These are phyloP conservation scores for Telmatochromis sp. DNA, from an alignment of 2,113 vertebrate species.

Conservation along the genomic window DNA sequence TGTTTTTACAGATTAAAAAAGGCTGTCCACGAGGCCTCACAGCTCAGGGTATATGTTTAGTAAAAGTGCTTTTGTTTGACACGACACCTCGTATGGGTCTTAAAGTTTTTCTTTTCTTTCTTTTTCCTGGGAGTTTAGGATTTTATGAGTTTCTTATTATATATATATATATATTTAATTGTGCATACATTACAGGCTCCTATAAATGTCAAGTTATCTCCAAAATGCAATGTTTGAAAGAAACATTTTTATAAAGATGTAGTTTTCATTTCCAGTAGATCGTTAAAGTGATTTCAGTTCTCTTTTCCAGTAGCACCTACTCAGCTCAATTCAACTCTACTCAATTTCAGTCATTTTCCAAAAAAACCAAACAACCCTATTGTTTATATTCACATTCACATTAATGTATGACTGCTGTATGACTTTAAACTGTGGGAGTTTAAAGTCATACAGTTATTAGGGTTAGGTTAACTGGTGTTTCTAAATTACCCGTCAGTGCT, in stretches of 20 bases:
- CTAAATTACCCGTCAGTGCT: neutral
- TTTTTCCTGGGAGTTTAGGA: neutral
- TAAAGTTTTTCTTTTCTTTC: neutral
- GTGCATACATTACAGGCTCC: neutral
- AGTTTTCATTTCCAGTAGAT: neutral
- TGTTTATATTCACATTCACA: neutral
- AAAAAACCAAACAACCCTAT: neutral
- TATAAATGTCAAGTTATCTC: neutral
- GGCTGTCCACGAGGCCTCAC: neutral
- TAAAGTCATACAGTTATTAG: neutral
- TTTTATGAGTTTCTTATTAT: neutral
- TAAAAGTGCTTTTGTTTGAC: neutral
- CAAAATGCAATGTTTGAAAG: neutral
- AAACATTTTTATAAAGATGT: neutral
- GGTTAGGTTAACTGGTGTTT: neutral
- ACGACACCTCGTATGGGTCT: neutral
- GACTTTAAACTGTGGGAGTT: neutral
- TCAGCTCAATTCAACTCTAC: neutral
- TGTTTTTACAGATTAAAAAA: constrained; percentile 39
- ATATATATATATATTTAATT: neutral
- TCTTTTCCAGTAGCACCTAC: neutral
- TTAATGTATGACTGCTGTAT: neutral
- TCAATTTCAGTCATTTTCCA: neutral
- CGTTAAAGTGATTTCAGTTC: neutral
- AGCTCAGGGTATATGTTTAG: neutral